These are phyloP conservation scores for Caenorhabditis remanei DNA, from an alignment of 1,140 invertebrate species.

Conservation along the genomic window DNA sequence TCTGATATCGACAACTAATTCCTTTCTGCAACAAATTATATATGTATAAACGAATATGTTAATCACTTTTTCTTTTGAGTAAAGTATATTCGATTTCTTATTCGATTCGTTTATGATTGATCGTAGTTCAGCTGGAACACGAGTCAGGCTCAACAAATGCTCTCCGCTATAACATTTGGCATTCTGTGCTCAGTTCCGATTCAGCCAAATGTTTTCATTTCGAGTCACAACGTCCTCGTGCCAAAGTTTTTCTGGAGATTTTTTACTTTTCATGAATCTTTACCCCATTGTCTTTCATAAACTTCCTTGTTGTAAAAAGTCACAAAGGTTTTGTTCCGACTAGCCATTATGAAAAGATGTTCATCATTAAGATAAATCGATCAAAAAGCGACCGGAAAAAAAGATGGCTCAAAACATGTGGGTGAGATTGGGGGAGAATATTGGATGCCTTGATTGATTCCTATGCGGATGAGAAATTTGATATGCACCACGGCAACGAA, in stretches of 20 bases:
- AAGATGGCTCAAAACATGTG: constrained; percentile 35
- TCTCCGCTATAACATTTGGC: constrained; percentile 24
- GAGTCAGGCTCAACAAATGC: background rate
- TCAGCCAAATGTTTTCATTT: constrained; percentile 43
- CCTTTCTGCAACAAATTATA: background rate
- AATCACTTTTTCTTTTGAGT: background rate
- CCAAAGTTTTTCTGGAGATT: background rate
- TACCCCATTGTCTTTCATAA: background rate
- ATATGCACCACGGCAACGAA: constrained; percentile 44
- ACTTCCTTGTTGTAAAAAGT: background rate
- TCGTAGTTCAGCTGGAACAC: constrained; percentile 23
- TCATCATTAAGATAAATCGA: constrained; percentile 16
- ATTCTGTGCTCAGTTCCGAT: constrained; percentile 42
- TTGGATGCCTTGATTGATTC: constrained; percentile 2
- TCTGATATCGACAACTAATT: background rate
- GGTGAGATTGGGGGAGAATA: background rate
- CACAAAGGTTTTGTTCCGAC: background rate
- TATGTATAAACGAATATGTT: constrained; percentile 31
- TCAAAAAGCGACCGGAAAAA: constrained; percentile 42
- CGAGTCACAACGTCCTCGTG: background rate
- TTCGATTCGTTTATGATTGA: background rate
- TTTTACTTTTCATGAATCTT: background rate
- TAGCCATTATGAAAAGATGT: background rate
- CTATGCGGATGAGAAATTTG: constrained; percentile 39
- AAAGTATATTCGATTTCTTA: constrained; percentile 4